These are phyloP conservation scores for Trypoxylon attenuatum DNA, from an alignment of 2,888 invertebrate species.

Conservation along the genomic window DNA sequence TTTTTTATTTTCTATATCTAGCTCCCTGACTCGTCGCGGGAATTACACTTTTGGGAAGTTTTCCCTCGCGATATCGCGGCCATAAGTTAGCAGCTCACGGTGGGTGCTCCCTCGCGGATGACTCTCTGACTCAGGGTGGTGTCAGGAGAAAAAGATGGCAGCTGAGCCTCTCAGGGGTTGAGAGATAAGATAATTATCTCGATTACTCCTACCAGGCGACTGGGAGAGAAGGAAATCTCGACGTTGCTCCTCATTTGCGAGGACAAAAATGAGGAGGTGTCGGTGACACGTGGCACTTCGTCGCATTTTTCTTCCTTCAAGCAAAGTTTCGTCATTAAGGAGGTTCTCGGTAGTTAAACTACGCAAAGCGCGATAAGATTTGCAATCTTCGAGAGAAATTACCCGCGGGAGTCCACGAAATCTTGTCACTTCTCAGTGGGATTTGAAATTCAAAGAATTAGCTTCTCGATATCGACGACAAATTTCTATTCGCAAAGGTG, in stretches of 20 bases:
- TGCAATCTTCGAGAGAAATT: no score
- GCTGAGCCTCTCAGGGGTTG: not conserved
- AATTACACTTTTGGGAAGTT: not conserved
- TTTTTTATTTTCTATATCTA: not conserved
- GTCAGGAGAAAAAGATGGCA: not conserved
- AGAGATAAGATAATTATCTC: not conserved
- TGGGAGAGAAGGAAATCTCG: no score
- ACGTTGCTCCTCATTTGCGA: not conserved
- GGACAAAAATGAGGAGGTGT: not conserved
- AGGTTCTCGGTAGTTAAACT: no score
- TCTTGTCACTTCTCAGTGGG: no score
- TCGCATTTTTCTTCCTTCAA: constrained; percentile 35
- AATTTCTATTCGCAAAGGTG: no score
- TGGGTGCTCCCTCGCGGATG: not conserved
- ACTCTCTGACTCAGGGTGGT: no score
- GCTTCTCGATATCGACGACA: no score
- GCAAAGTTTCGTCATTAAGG: constrained; percentile 44
- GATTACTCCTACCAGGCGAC: not conserved
- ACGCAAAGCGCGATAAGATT: no score
- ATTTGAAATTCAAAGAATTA: no score
- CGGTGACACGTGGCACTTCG: constrained; percentile 7
- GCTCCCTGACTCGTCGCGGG: not conserved
- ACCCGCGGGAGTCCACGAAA: no score
- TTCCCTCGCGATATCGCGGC: not conserved
- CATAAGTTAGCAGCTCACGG: not conserved